Conservation (phyloP, 2,113 vertebrate genomes). For the Neodon shergylaensis region DNA sequence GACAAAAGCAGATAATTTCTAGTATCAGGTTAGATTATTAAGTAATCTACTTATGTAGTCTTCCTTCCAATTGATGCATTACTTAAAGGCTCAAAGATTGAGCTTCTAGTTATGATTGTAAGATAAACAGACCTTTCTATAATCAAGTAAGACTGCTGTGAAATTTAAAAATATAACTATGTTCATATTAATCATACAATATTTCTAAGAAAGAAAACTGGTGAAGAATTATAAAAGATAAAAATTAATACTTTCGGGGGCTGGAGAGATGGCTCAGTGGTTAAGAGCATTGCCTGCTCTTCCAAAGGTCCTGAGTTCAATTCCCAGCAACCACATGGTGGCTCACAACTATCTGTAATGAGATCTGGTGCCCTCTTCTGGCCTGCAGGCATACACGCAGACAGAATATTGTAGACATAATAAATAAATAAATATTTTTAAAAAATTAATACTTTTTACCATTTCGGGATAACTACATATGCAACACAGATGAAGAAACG, state of each 20-base stretch:
- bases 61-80: slow-evolving; percentile 29
- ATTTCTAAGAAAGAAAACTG: not conserved
- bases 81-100: slow-evolving; percentile 25
- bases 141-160: not conserved
- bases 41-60: not conserved
- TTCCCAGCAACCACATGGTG: too few relatives aligned
- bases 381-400: too few relatives aligned
- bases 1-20: not conserved
- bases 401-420: too few relatives aligned
- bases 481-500: not conserved
- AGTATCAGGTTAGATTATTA: slow-evolving; percentile 44
- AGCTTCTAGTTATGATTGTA: slow-evolving; percentile 23
- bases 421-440: too few relatives aligned
- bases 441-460: not conserved
- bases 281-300: too few relatives aligned
- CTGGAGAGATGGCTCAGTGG: too few relatives aligned
- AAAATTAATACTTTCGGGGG: slow-evolving; percentile 1
- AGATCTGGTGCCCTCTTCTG: too few relatives aligned
- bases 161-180: not conserved
- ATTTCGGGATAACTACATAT: not conserved
- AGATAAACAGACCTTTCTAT: slow-evolving; percentile 7
- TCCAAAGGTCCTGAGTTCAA: too few relatives aligned
- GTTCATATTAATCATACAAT: not conserved
- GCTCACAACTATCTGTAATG: too few relatives aligned
- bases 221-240: slow-evolving; percentile 1